phyloP scores from a whole-genome alignment of 2,797 vertebrate species.

The Eospalax fontanierii region DNA sequence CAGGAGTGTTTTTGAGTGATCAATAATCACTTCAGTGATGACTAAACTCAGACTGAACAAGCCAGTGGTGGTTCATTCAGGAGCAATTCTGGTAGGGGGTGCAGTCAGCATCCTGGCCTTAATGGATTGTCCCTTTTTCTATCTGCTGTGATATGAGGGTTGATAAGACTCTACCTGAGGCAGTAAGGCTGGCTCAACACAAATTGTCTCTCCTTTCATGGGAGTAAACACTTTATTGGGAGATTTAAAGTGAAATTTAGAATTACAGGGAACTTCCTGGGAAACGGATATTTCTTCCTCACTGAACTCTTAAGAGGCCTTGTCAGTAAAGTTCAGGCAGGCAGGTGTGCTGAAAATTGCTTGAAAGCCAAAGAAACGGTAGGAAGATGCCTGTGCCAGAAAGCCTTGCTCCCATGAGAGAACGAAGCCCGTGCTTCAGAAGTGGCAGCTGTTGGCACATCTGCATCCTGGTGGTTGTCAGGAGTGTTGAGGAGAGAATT shows the following conservation, averaged over 20 bases:
- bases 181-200: constrained; percentile 62
- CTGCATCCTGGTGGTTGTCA: constrained; percentile 85
- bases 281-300: constrained; percentile 82
- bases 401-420: constrained; percentile 79
- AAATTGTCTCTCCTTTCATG: constrained; percentile 78
- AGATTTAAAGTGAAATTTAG: constrained; percentile 79
- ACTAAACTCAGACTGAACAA: constrained; percentile 26
- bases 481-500: constrained; percentile 83
- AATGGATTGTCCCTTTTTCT: constrained; percentile 76
- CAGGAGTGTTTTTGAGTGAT: constrained; percentile 10
- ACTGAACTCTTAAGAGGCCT: constrained; percentile 77
- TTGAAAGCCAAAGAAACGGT: constrained; percentile 83
- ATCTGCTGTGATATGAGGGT: constrained; percentile 67
- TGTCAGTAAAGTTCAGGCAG: constrained; percentile 80
- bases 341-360: constrained; percentile 82
- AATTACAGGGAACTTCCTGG: constrained; percentile 78
- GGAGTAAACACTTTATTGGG: constrained; percentile 81
- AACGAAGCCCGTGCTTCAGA: constrained; percentile 74
- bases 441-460: constrained; percentile 80
- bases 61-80: background rate
- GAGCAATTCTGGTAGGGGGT: background rate
- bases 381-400: constrained; percentile 70
- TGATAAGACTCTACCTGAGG: constrained; percentile 75
- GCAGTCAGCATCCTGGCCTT: constrained; percentile 65
- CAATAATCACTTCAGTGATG: constrained; percentile 28